phyloP scores from a whole-genome alignment of 2,113 vertebrate species.

The Saimiri boliviensis region DNA sequence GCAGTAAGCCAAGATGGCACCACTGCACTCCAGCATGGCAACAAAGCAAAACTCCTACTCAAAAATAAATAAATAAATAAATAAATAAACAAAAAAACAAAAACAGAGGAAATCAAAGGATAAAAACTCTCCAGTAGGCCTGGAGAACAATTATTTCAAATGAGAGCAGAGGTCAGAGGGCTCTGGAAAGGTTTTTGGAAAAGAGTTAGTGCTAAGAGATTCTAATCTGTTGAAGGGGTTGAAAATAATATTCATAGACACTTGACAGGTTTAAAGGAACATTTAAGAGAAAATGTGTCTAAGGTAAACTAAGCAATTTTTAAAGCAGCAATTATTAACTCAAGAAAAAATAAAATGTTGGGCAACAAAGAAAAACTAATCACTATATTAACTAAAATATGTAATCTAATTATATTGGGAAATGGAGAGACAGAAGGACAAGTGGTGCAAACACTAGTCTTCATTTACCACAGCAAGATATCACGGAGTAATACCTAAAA shows the following conservation, averaged over 20 bases:
- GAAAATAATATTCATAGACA: conserved; percentile 30
- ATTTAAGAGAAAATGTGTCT: neutral
- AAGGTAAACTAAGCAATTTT: conserved; percentile 42
- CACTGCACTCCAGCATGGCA: no score
- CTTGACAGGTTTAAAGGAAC: neutral
- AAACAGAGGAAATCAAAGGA: neutral
- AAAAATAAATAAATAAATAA: no score
- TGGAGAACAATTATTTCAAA: neutral
- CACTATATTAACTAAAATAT: conserved; percentile 6
- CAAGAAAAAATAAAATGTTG: conserved; percentile 42
- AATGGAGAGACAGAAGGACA: neutral
- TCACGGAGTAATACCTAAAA: conserved; percentile 4
- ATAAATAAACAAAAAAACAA: neutral
- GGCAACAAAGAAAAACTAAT: neutral
- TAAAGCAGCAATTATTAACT: conserved; percentile 25
- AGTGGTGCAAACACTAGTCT: neutral
- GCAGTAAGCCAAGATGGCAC: no score
- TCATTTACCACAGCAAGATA: neutral
- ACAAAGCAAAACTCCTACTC: no score
- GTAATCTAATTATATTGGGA: neutral
- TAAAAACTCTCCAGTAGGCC: neutral
- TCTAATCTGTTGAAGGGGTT: neutral
- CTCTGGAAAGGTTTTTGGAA: neutral
- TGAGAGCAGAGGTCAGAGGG: neutral
- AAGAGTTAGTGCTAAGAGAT: neutral